Evolutionary conservation across 2,113 vertebrate species (phyloP), one percentile per base, ranked within the genome.

Genomic region (Butorides virescens): DNA sequence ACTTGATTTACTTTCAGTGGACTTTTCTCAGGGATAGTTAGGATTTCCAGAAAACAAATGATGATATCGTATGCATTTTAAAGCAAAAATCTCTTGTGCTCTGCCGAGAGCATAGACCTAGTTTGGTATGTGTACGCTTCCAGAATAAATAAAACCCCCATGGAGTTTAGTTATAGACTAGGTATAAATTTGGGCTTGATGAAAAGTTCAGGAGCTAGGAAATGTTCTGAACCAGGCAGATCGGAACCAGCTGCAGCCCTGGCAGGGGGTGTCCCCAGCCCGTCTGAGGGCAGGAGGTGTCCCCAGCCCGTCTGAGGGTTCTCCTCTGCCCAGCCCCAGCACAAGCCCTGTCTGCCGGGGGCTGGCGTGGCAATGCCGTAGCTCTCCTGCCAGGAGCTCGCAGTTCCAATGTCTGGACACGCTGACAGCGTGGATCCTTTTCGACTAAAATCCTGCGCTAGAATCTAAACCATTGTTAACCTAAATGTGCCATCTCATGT

Each of bases 401-500:
- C 46, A 49, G 34, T 46, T 67, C 63, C 65, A 87, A 16, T 0
- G 2, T 46, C 68, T 23, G 63, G 52, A 65, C 61, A 34, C 36
- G 19, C 39, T 12, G 65, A 15, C 7, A 3, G 19, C 19, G 2
- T 0, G 12, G 58, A 89, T 58, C 36, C 27, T 19, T 75, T 80
- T 19, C 68, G 15, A 21, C 67, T 49, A n/a, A 92, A 95, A 58
- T 74, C 83, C 63, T 77, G 29, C 63, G 3, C 59, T 66, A 74
- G 67, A 71, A 42, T 77, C 76, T 65, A 37, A 93, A 76, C 61
- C 91, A 89, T 89, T 95, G 89, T 89, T 96, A 94, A 88, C 88
- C 91, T 92, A 81, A 96, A 91, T 93, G 37, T 84, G 46, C 79
- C 78, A 81, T 39, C 95, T 95, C 88, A 85, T 91, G 70, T 93